These are phyloP conservation scores for Pomatostomus ruficeps DNA, from an alignment of 2,113 vertebrate species.

Conservation along the genomic window DNA sequence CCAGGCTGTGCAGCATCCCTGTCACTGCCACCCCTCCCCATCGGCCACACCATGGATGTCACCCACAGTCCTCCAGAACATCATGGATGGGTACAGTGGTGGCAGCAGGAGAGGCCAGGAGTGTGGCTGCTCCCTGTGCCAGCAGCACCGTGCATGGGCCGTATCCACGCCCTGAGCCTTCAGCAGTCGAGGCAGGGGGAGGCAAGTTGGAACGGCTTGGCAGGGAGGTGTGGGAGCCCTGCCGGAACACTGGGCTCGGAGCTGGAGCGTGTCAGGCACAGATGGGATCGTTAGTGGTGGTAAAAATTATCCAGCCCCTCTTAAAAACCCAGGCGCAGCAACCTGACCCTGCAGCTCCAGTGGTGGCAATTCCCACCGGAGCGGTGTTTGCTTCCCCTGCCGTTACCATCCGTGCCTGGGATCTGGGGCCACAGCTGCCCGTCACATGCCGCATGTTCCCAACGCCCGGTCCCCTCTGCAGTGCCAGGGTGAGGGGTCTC, in stretches of 20 bases:
- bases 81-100: rapidly evolving
- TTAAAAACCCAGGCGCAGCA: not conserved
- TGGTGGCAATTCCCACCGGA: not conserved
- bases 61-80: rapidly evolving
- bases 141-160: not conserved
- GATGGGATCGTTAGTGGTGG: conserved; percentile 22
- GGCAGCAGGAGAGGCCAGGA: not conserved
- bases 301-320: conserved; percentile 36
- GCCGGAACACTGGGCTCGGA: not conserved
- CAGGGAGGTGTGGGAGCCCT: not conserved
- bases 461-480: not conserved
- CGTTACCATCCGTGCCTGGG: rapidly evolving
- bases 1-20: not conserved
- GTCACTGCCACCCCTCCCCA: not conserved
- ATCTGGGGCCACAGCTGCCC: not conserved
- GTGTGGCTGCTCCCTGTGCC: rapidly evolving
- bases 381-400: not conserved
- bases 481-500: not conserved
- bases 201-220: not conserved
- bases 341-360: not conserved
- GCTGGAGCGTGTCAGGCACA: conserved; percentile 25
- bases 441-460: not conserved
- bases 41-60: not conserved
- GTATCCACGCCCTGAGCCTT: rapidly evolving
- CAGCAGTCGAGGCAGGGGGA: not conserved